Base-by-base conservation (phyloP, 2,797 vertebrate species). In the Alfaro cultratus region DNA sequence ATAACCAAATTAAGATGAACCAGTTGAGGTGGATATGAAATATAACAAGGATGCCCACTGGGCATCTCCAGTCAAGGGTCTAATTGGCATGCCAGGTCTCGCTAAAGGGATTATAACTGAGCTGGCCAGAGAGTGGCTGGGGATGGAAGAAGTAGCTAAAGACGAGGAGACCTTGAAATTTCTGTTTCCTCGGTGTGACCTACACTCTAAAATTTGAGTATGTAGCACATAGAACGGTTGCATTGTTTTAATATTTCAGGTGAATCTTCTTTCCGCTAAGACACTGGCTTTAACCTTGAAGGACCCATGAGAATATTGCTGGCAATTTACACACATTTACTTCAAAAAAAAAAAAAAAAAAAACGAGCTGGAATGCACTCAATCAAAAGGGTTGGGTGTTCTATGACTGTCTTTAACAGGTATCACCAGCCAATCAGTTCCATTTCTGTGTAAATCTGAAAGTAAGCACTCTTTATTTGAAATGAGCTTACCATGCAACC, bases 401-500 rank as follows among this genome's bases (percentile, higher is more conserved):
- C 5, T 41, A 3, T 29, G 26, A 29, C 36, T 18, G 36, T 15
- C 45, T 21, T 11, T 26, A 70, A 18, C 15, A 41, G 34, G 39
- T n/a, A 71, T 18, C 36, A 57, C 41, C 8, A 12, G 18, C 3
- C 10, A 67, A 23, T 45, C 39, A 29, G 39, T 11, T n/a, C 4
- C 4, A 13, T 45, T 29, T 29, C n/a, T 60, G 55, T 29, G 18
- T 21, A 31, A 45, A 46, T 12, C 57, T 45, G 21, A 62, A 46
- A 21, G 9, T 21, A 71, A n/a, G 45, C 13, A 7, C 2, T n/a
- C 1, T 5, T 12, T 10, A 45, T 16, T 43, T 45, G 5, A 16
- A 71, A 45, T 73, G 16, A 36, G 18, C 95, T 93, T 90, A 99
- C 98, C 98, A 99, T 97, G 36, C 98, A 99, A 88, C 98, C 98